These are phyloP conservation scores for Pseudocheirus occidentalis DNA, from an alignment of 2,797 vertebrate species.

Conservation along the genomic window DNA sequence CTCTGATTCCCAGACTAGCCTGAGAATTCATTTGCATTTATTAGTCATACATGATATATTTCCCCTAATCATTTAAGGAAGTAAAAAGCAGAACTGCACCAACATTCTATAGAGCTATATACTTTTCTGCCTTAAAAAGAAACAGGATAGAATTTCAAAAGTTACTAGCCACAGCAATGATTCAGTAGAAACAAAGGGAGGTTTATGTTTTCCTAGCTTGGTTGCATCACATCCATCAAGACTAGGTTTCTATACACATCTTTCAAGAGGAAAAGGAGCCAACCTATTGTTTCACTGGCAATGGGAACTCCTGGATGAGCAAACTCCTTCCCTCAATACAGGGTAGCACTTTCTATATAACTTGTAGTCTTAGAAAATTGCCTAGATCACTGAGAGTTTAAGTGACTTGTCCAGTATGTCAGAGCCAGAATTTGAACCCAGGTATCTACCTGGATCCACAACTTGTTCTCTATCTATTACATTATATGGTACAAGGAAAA, in stretches of 20 bases:
- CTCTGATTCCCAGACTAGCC: conserved; percentile 30
- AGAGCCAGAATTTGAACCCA: neutral
- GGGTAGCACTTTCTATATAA: neutral
- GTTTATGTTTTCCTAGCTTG: neutral
- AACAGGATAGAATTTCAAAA: conserved; percentile 52
- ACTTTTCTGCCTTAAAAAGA: conserved; percentile 55
- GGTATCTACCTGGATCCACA: neutral
- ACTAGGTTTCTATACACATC: neutral
- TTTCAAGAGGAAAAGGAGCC: neutral
- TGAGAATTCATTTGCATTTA: conserved; percentile 7
- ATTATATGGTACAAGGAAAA: neutral
- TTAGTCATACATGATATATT: conserved; percentile 28
- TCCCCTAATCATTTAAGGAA: conserved; percentile 51
- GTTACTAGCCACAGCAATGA: conserved; percentile 33
- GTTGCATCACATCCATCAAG: neutral
- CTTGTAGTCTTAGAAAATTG: neutral
- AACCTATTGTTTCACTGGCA: neutral
- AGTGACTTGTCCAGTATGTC: neutral
- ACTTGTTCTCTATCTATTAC: neutral
- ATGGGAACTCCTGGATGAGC: neutral
- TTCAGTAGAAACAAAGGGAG: conserved; percentile 23
- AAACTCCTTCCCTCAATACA: neutral
- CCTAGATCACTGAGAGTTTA: neutral
- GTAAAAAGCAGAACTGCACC: conserved; percentile 50
- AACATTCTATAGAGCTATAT: conserved; percentile 32